These are phyloP conservation scores for Phymastichus coffea DNA, from an alignment of 1,140 invertebrate species.

Conservation along the genomic window DNA sequence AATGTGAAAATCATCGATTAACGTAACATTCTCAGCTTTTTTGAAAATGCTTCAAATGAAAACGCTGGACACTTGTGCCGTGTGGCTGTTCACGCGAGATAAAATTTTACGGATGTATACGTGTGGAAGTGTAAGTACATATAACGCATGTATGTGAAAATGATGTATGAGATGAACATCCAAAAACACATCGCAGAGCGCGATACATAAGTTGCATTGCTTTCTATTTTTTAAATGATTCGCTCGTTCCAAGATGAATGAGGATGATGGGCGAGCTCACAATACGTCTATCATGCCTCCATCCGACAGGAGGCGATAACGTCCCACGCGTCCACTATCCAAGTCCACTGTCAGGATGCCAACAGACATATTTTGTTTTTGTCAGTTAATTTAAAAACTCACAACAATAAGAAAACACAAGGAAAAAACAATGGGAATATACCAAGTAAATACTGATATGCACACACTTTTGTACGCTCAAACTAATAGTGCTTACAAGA, in stretches of 20 bases:
- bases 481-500: no score
- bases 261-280: conserved; percentile 51
- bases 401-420: conserved; percentile 18
- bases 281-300: conserved; percentile 58
- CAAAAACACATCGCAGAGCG: conserved; percentile 4
- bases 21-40: no score
- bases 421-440: background rate
- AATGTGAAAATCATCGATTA: no score
- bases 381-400: conserved; percentile 44
- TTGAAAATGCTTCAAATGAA: no score
- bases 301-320: conserved; percentile 59
- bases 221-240: conserved; percentile 20
- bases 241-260: conserved; percentile 40
- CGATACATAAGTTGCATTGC: conserved; percentile 10
- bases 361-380: conserved; percentile 48
- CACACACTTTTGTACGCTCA: no score
- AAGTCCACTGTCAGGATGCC: conserved; percentile 56
- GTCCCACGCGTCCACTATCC: conserved; percentile 55
- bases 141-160: background rate
- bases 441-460: background rate
- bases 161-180: background rate
- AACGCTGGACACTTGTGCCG: no score
- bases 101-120: no score
- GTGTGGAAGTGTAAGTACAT: no score
- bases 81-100: no score